Conservation (phyloP, 2,113 vertebrate genomes). For the Mormyrus iriodes region DNA sequence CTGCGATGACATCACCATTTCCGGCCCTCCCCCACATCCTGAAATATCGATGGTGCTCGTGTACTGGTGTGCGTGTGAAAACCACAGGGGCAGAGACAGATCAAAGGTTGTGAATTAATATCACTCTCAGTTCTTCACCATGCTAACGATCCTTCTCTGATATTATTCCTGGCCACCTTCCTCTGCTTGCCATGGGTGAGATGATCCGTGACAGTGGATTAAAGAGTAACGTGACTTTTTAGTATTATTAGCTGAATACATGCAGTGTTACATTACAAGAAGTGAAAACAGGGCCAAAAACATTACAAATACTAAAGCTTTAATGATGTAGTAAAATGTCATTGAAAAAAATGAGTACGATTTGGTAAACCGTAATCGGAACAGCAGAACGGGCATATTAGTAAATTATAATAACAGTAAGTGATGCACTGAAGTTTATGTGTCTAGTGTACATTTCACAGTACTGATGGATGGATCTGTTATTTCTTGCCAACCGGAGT, state of each 20-base stretch:
- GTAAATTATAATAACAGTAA: not conserved
- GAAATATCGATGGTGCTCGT: constrained; percentile 48
- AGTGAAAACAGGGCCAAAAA: not conserved
- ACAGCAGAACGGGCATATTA: not conserved
- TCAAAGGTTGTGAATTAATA: constrained; percentile 46
- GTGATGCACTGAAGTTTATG: not conserved
- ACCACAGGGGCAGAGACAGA: constrained; percentile 40
- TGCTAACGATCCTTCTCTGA: constrained; percentile 34
- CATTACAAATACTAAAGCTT: not conserved
- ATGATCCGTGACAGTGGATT: not conserved
- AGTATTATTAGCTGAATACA: not conserved
- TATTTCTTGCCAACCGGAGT: constrained; percentile 43
- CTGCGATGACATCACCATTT: not conserved
- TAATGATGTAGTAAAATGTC: not conserved
- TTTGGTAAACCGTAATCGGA: not conserved
- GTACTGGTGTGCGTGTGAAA: constrained; percentile 34
- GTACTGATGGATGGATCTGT: constrained; percentile 12
- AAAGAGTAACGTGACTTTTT: not conserved
- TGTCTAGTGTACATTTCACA: not conserved
- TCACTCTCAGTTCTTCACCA: constrained; percentile 44
- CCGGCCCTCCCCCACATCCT: constrained; percentile 16
- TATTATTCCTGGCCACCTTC: constrained; percentile 23
- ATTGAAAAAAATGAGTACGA: not conserved
- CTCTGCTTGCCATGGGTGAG: not conserved
- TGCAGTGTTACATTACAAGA: not conserved